Conservation (phyloP, 2,888 invertebrate species). For the Autographa gamma region DNA sequence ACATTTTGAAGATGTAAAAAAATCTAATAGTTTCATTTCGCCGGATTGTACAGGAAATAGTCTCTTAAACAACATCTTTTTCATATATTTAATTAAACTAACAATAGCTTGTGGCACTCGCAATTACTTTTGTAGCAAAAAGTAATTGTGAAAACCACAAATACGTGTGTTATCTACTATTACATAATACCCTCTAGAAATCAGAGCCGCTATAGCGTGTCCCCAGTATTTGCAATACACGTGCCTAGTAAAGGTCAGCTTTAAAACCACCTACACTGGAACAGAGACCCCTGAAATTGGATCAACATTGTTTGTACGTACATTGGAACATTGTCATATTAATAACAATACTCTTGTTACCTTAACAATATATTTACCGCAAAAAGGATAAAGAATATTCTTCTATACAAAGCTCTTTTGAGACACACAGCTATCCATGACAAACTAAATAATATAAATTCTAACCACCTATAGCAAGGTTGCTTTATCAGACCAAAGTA, state of each 20-base stretch:
- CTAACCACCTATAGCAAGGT: no score
- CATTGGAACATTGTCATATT: background rate
- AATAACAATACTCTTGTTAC: background rate
- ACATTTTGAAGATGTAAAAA: no score
- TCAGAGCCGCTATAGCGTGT: background rate
- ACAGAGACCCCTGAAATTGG: constrained; percentile 1
- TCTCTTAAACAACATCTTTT: no score
- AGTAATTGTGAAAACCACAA: background rate
- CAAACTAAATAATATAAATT: no score
- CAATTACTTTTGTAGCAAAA: background rate
- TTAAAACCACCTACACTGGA: background rate
- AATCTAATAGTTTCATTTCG: no score
- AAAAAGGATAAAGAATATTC: background rate
- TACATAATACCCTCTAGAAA: background rate
- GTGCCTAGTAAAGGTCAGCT: constrained; percentile 1
- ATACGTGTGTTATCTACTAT: background rate
- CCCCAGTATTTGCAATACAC: constrained; percentile 1
- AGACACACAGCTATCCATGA: no score
- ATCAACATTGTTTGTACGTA: background rate
- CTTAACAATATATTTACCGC: background rate
- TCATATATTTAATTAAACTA: no score
- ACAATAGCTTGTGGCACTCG: background rate
- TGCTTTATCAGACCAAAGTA: no score
- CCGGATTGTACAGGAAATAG: background rate
- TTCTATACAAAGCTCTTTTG: background rate